Conservation (phyloP, 2,113 vertebrate genomes). For the Mugil cephalus region DNA sequence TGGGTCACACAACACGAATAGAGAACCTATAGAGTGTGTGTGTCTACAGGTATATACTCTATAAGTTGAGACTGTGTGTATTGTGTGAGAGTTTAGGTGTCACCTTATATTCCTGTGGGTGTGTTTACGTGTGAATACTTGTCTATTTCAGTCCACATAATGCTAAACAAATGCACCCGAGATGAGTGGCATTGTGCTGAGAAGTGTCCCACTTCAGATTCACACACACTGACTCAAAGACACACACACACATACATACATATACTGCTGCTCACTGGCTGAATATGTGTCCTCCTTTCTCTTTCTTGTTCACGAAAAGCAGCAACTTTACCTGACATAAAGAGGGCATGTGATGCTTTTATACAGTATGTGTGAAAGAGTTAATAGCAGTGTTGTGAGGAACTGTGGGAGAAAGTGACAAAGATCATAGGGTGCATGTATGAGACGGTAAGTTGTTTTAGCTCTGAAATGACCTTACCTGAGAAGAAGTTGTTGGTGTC, state of each 20-base stretch:
- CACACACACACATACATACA: conserved; percentile 6
- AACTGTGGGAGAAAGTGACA: conserved; percentile 3
- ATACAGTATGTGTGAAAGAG: conserved; percentile 3
- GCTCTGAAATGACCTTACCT: background rate
- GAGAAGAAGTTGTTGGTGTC: background rate
- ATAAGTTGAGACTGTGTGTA: background rate
- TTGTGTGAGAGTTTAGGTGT: background rate
- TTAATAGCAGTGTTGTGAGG: conserved; percentile 1
- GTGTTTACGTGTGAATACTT: background rate
- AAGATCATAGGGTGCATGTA: background rate
- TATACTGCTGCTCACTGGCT: conserved; percentile 19
- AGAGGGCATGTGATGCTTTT: conserved; percentile 5
- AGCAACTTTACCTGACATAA: conserved; percentile 30
- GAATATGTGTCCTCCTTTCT: conserved; percentile 51
- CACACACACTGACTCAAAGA: conserved; percentile 17
- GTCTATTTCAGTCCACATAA: background rate
- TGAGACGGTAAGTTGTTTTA: background rate
- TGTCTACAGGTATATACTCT: too few species aligned
- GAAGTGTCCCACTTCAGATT: conserved; percentile 34
- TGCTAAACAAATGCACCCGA: conserved; percentile 22
- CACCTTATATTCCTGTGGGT: conserved; percentile 42
- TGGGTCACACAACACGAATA: too few species aligned
- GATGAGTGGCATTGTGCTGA: conserved; percentile 34
- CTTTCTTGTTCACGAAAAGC: conserved; percentile 42
- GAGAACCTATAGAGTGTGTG: too few species aligned